phyloP scores from a whole-genome alignment of 1,140 invertebrate genomes.

The Rhagoletis pomonella region DNA sequence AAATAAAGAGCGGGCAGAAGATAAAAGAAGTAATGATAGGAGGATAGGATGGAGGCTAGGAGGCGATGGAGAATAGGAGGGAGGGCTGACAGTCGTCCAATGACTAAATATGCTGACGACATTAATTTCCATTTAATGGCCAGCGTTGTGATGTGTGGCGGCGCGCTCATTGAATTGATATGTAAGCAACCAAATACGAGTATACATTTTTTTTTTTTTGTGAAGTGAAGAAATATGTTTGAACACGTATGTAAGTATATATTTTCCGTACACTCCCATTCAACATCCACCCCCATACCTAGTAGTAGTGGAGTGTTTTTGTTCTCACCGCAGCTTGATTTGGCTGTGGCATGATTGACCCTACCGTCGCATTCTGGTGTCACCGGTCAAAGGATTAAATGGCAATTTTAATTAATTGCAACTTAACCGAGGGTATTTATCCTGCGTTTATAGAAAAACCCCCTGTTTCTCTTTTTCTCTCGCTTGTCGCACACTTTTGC shows the following conservation, averaged over 20 bases:
- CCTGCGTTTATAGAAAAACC: conserved; percentile 2
- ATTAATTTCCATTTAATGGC: neutral
- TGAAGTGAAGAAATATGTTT: no score
- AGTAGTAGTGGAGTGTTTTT: no score
- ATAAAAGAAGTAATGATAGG: neutral
- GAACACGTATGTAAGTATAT: neutral
- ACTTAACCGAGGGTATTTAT: conserved; percentile 14
- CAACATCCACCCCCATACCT: no score
- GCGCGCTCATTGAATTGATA: neutral
- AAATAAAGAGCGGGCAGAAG: neutral
- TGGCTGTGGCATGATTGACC: no score
- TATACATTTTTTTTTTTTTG: neutral
- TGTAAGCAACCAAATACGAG: neutral
- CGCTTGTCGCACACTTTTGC: neutral
- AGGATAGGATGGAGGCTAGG: neutral
- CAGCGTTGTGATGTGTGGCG: neutral
- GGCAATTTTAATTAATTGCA: conserved; percentile 50
- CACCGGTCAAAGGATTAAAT: conserved; percentile 45
- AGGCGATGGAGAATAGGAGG: neutral
- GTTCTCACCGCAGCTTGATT: no score
- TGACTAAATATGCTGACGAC: conserved; percentile 29
- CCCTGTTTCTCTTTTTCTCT: neutral
- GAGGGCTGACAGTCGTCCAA: neutral
- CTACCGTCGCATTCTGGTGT: neutral
- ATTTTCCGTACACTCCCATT: neutral